A percentile compares a stretch with the other conserved stretches of the same genome.
These are phyloP conservation scores for Neopipo cinnamomea DNA, from an alignment of 2,113 vertebrate species.

Conservation along the genomic window DNA sequence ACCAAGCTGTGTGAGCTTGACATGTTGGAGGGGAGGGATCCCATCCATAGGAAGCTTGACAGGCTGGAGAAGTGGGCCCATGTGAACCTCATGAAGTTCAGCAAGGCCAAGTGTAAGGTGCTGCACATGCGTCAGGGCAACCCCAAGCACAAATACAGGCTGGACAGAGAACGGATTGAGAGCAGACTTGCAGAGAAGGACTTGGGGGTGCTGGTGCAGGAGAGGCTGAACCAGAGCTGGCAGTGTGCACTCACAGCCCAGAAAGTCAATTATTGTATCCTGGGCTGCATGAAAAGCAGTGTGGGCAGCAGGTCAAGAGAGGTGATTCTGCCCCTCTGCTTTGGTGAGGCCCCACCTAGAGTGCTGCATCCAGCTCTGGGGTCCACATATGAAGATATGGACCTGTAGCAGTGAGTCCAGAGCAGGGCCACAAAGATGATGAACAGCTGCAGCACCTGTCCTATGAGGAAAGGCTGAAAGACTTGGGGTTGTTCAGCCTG, in stretches of 20 bases:
- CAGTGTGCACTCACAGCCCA: too few relatives aligned
- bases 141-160: not conserved
- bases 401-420: not conserved
- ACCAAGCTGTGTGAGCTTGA: not conserved
- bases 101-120: not conserved
- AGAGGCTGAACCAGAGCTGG: not conserved
- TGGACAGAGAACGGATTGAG: not conserved
- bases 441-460: not conserved
- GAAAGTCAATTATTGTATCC: rapidly evolving
- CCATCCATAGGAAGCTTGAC: not conserved
- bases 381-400: not conserved
- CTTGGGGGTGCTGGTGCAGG: not conserved
- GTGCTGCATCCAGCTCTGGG: not conserved
- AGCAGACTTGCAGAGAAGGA: not conserved
- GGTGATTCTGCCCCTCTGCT: not conserved
- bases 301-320: rapidly evolving
- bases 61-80: not conserved
- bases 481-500: not conserved
- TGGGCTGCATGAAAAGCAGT: not conserved
- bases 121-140: not conserved
- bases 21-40: not conserved
- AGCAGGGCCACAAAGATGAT: not conserved
- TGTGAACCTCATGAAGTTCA: too few relatives aligned
- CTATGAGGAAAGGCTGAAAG: not conserved
- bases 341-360: not conserved